phyloP scores from a whole-genome alignment of 2,113 vertebrate genomes.

The Corythornis vintsioides region DNA sequence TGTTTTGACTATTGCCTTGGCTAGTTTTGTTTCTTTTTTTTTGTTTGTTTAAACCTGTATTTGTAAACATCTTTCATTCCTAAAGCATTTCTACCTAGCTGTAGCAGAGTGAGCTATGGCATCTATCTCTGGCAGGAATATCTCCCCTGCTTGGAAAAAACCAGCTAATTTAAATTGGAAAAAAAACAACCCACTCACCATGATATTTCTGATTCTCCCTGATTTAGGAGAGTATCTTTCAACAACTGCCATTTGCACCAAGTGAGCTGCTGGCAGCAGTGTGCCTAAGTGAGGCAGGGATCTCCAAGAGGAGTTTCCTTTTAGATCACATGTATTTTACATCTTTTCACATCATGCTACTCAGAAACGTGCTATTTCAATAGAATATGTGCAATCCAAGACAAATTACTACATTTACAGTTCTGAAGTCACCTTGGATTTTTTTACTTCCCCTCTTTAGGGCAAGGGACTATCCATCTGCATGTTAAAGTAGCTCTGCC shows the following conservation, averaged over 20 bases:
- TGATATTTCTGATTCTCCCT: background rate
- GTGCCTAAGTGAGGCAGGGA: background rate
- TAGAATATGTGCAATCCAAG: background rate
- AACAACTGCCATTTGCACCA: background rate
- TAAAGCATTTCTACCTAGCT: constrained; percentile 21
- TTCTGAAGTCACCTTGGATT: background rate
- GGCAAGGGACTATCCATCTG: background rate
- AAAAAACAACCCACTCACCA: background rate
- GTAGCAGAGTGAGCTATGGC: background rate
- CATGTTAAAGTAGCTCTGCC: background rate
- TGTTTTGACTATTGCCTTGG: constrained; percentile 30
- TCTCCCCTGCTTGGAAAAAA: constrained; percentile 1
- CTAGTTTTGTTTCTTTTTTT: background rate
- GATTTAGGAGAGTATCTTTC: background rate
- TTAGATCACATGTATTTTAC: background rate
- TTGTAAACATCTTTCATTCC: background rate
- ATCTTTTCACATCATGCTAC: background rate
- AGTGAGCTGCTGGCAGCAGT: background rate
- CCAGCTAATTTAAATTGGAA: background rate
- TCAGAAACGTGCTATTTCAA: background rate
- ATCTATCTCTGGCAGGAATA: background rate
- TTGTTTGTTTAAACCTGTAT: constrained; percentile 15
- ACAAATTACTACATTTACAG: background rate
- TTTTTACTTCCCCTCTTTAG: background rate
- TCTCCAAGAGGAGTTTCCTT: background rate